A percentile compares a stretch with the other conserved stretches of the same genome.
phyloP scores from a whole-genome alignment of 2,797 vertebrate genomes.

The Sebastes iracundus region DNA sequence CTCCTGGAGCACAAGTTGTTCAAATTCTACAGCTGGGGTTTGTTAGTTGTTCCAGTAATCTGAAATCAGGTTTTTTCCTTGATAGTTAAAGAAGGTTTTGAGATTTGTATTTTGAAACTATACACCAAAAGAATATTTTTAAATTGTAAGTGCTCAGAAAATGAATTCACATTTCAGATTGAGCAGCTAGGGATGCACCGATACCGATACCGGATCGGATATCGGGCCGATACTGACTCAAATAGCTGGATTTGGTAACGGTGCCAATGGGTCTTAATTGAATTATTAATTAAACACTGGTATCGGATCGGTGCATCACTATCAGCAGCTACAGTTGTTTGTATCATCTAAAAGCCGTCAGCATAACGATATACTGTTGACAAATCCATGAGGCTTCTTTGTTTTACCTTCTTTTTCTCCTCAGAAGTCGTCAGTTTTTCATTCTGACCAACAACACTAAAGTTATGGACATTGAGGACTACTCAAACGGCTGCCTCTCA shows the following conservation, averaged over 20 bases:
- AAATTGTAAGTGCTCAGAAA: neutral
- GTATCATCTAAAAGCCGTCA: neutral
- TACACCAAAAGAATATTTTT: neutral
- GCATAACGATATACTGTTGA: neutral
- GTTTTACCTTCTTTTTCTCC: conserved; percentile 26
- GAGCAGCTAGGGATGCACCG: too few relatives aligned
- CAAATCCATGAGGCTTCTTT: neutral
- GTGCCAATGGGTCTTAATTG: too few relatives aligned
- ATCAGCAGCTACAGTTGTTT: neutral
- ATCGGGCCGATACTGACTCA: too few relatives aligned
- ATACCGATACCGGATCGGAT: too few relatives aligned
- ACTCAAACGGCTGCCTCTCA: conserved; percentile 92
- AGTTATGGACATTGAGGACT: conserved; percentile 97
- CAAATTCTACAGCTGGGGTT: neutral
- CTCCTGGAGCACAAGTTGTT: neutral
- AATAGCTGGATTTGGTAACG: too few relatives aligned
- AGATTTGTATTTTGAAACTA: neutral
- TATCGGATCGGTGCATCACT: too few relatives aligned
- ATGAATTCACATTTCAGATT: neutral
- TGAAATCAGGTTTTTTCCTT: neutral
- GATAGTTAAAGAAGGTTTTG: neutral
- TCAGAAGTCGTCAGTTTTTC: conserved; percentile 93
- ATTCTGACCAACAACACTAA: conserved; percentile 96
- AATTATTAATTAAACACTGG: too few relatives aligned
- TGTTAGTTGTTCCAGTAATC: neutral